Conservation (phyloP, 2,888 invertebrate species). For the Lasioglossum figueresi region DNA sequence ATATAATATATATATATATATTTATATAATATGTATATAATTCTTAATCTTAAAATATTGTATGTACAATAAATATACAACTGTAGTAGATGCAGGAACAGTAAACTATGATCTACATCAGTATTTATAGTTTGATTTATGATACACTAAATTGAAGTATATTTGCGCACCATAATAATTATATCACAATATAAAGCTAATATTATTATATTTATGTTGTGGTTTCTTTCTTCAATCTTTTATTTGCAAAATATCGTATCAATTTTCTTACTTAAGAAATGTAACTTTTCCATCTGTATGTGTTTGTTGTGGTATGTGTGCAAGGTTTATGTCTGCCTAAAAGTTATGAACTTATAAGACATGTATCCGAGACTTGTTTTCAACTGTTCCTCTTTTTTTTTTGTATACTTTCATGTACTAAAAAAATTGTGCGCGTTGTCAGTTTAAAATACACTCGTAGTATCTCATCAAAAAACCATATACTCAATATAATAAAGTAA, state of each 20-base stretch:
- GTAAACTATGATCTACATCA: slow-evolving; percentile 75
- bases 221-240: slow-evolving; percentile 29
- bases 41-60: slow-evolving; percentile 74
- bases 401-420: slow-evolving; percentile 36
- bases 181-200: slow-evolving; percentile 74
- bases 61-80: slow-evolving; percentile 83
- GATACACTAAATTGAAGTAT: slow-evolving; percentile 61
- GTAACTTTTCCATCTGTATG: slow-evolving; percentile 26
- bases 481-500: slow-evolving; percentile 42
- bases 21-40: slow-evolving; percentile 76
- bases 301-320: slow-evolving; percentile 35
- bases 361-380: slow-evolving; percentile 20
- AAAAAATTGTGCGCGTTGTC: slow-evolving; percentile 62
- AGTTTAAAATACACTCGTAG: slow-evolving; percentile 36
- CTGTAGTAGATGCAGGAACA: slow-evolving; percentile 79
- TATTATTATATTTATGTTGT: slow-evolving; percentile 43
- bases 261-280: slow-evolving; percentile 34
- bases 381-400: not conserved
- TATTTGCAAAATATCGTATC: slow-evolving; percentile 47
- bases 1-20: slow-evolving; percentile 27
- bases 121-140: slow-evolving; percentile 53
- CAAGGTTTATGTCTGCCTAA: slow-evolving; percentile 23
- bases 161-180: slow-evolving; percentile 68
- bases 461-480: slow-evolving; percentile 34
- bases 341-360: slow-evolving; percentile 22